Evolutionary conservation across 30 jellyfish, hydroid and myxozoan genomes (phyloP), one percentile per base, ranked within the genome.

Genomic region (Turritopsis rubra): DNA sequence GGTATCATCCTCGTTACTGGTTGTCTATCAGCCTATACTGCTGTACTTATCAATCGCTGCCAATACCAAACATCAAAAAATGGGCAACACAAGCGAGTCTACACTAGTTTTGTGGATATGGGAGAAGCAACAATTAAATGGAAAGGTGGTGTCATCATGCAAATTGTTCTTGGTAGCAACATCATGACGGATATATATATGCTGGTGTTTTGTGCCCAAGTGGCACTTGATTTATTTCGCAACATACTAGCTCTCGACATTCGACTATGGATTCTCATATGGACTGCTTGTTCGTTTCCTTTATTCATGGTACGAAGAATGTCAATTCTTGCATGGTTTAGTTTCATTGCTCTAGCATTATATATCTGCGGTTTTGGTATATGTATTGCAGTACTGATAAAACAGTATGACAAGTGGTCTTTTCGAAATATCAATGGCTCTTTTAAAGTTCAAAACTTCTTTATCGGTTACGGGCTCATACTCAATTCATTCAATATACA

Each of bases 251-350:
- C 60, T 16, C 19, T 71, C 30, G 82, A 76, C 60, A 30, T 52
- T n/a, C 86, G 83, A 20, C 54, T 82, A 16, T 80, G 89, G 87
- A 75, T 76, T 16, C 25, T 75, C 21, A 23, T 84, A 18, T 89
- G 96, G 96, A 90, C 83, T 7, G 74, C 60, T 8, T 17, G 81
- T 22, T 86, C 82, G 1, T 84, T 89, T 53, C 96, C 96, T n/a
- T 85, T 52, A 8, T 79, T 89, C 29, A 84, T 83, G 54, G 60
- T 89, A 18, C 91, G 82, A 28, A 82, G 90, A 23, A 88, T 89
- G 84, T 89, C 96, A 29, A 53, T 89, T 28, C 21, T 89, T 1
- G 96, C 96, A 0, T 83, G 93, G 87, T 73, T 83, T 29, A 83
- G 96, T 54, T 84, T 81, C 30, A 8, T 89, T 31, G 80, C 94